Conservation (phyloP, 1,140 invertebrate species). For the Mylabris phalerata region DNA sequence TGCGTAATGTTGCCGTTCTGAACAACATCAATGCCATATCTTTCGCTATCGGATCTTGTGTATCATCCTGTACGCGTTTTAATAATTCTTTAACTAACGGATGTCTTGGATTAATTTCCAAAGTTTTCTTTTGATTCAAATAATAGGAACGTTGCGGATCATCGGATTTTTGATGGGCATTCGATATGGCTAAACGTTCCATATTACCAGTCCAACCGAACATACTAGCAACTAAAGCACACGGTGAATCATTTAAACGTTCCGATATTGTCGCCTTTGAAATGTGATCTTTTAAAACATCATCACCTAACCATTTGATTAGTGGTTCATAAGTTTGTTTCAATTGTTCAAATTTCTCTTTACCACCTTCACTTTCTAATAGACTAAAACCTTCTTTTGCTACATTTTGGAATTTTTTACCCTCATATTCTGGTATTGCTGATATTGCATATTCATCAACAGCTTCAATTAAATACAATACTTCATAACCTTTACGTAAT, state of each 20-base stretch:
- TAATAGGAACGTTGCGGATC: conserved; percentile 90
- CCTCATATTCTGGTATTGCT: conserved; percentile 96
- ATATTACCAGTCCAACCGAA: conserved; percentile 99
- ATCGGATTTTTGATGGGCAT: conserved; percentile 94
- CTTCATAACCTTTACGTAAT: conserved; percentile 92
- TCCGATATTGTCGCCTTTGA: conserved; percentile 83
- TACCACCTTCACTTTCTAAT: conserved; percentile 74
- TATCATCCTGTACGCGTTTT: conserved; percentile 70
- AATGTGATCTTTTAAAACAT: conserved; percentile 77
- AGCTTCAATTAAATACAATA: conserved; percentile 91
- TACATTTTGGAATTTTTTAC: conserved; percentile 99
- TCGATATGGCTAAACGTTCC: conserved; percentile 92
- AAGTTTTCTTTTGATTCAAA: conserved; percentile 91
- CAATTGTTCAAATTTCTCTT: conserved; percentile 74
- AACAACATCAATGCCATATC: conserved; percentile 90
- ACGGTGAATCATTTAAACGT: conserved; percentile 86
- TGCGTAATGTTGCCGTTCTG: conserved; percentile 84
- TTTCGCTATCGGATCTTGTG: conserved; percentile 72
- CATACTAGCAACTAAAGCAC: conserved; percentile 92
- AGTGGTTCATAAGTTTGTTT: conserved; percentile 85
- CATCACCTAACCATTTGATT: conserved; percentile 83
- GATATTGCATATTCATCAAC: conserved; percentile 98
- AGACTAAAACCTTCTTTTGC: conserved; percentile 96
- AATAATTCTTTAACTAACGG: conserved; percentile 90
- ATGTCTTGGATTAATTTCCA: conserved; percentile 97